Percentiles rank a stretch among this genome's conserved stretches.
phyloP scores from a whole-genome alignment of 2,888 invertebrate species.

The Hypolimnas misippus region DNA sequence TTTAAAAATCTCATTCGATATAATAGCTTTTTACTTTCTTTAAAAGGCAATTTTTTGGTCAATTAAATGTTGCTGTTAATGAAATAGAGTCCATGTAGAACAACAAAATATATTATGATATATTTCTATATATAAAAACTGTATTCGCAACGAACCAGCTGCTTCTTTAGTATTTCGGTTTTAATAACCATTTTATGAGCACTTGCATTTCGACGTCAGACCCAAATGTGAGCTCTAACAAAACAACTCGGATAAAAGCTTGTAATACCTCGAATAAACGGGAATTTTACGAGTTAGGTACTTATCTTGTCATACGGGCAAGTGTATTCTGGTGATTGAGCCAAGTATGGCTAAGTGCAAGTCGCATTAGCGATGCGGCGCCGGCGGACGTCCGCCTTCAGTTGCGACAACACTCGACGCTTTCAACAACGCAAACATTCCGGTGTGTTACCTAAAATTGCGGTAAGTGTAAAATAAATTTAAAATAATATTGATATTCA shows the following conservation, averaged over 20 bases:
- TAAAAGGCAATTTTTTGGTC: no score
- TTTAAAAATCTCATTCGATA: no score
- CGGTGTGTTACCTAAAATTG: constrained; percentile 36
- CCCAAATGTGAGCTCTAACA: constrained; percentile 13
- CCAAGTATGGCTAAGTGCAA: constrained; percentile 64
- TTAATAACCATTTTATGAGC: constrained; percentile 14
- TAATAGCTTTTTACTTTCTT: no score
- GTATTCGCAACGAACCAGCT: neutral
- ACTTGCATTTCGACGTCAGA: constrained; percentile 10
- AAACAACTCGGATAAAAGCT: constrained; percentile 26
- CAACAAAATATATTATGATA: no score
- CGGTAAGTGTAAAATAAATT: constrained; percentile 6
- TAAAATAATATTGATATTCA: neutral
- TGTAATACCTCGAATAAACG: constrained; percentile 27
- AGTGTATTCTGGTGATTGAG: constrained; percentile 38
- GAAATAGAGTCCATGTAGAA: no score
- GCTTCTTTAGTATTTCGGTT: neutral
- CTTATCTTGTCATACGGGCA: constrained; percentile 37
- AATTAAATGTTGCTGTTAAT: no score
- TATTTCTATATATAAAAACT: neutral
- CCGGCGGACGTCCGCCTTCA: constrained; percentile 72
- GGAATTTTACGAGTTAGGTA: constrained; percentile 29
- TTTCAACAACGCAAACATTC: constrained; percentile 65
- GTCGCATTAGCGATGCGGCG: constrained; percentile 75
- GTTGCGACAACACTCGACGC: constrained; percentile 62